phyloP scores from a whole-genome alignment of 2,888 invertebrate genomes.

The Teinopalpus imperialis region DNA sequence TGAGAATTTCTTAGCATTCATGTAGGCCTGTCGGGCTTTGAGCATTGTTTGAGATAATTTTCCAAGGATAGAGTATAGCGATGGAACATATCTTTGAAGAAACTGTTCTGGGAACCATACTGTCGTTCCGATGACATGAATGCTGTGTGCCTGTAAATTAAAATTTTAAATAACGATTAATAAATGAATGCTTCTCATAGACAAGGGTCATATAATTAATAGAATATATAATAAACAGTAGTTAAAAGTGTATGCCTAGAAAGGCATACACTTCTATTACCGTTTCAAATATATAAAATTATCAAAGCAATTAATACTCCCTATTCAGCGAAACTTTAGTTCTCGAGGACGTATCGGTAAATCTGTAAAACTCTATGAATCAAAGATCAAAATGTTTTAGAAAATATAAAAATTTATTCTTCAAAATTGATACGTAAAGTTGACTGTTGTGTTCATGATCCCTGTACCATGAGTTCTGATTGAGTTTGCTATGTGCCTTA shows the following conservation, averaged over 20 bases:
- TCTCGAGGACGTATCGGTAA: too few species aligned
- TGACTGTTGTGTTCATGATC: constrained; percentile 96
- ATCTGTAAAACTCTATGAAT: too few species aligned
- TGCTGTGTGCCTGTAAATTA: constrained; percentile 85
- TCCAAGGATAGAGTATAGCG: constrained; percentile 77
- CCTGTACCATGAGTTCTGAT: constrained; percentile 98
- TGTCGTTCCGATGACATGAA: constrained; percentile 89
- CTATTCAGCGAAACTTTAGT: too few species aligned
- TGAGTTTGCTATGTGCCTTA: constrained; percentile 97
- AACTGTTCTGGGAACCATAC: constrained; percentile 94
- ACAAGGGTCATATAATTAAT: too few species aligned
- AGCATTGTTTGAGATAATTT: constrained; percentile 67
- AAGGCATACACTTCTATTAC: too few species aligned
- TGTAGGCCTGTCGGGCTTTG: constrained; percentile 78
- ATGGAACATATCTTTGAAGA: constrained; percentile 83
- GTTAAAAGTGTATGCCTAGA: too few species aligned
- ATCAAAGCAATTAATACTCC: too few species aligned
- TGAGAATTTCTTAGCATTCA: constrained; percentile 80
- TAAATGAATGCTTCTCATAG: too few species aligned
- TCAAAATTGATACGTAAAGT: constrained; percentile 96
- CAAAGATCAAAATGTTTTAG: too few species aligned
- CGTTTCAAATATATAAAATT: too few species aligned
- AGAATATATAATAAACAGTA: too few species aligned
- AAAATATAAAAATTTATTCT: constrained; percentile 96
- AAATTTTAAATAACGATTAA: constrained; percentile 5